Base-by-base conservation (phyloP, 2,888 invertebrate species). In the Schrankia costaestrigalis region DNA sequence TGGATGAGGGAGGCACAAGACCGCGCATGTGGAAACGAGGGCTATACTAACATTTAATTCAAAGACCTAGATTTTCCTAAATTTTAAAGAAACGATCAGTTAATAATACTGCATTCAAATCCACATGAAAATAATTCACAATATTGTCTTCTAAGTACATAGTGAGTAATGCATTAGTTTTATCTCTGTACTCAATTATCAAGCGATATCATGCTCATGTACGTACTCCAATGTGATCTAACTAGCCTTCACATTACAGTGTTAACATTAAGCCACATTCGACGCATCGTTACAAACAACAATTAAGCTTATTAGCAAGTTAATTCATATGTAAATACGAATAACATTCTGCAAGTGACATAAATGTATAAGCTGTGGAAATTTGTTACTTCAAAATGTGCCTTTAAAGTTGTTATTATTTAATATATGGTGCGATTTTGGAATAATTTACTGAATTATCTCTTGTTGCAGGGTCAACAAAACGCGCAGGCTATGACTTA, bases 401-500 rank as follows among this genome's bases (percentile, higher is more conserved):
- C 56, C 63, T 77, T 49, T 35, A 44, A 39, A 31, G 33, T 47
- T 46, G 31, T 18, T 13, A 12, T 37, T 31, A 29, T 29, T 30
- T 19, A 27, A 7, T 21, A n/a, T n/a, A n/a, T n/a, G n/a, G n/a
- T n/a, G n/a, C n/a, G n/a, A n/a, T n/a, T n/a, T n/a, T n/a, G n/a
- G n/a, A n/a, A n/a, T n/a, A n/a, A n/a, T n/a, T n/a, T n/a, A n/a
- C n/a, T n/a, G n/a, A n/a, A n/a, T n/a, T n/a, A n/a, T n/a, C n/a
- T 30, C 42, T 78, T 73, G 64, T 86, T 85, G 34, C 74, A 87
- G 86, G 86, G 84, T 71, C 76, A 47, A 62, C 70, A 41, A 74
- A 67, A 56, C 71, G 77, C 49, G 69, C 71, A 14, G 80, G 76
- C 56, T 87, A 86, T 80, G 81, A 84, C 67, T 77, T 85, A 63